Base-by-base conservation (phyloP, 2,797 vertebrate genomes). In the Chiloscyllium punctatum region DNA sequence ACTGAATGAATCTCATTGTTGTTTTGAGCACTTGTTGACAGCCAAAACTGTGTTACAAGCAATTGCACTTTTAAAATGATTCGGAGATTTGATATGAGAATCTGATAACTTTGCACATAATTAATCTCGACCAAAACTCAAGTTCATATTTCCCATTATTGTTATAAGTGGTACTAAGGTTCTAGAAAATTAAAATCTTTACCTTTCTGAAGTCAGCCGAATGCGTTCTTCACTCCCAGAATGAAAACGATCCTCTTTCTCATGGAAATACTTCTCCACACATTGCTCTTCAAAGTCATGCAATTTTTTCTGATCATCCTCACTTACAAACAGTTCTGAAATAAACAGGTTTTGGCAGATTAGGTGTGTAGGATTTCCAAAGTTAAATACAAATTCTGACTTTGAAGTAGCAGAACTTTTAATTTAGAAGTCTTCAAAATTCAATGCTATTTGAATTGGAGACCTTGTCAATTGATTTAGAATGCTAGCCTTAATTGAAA, bases 281-380 rank as follows among this genome's bases (percentile, higher is more conserved):
- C 99, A 99, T 95, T 99, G 98, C 96, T 99, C 99, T 97, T 99
- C 99, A 98, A 99, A 99, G 97, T 99, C 99, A 96, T 99, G 99
- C 96, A 99, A 98, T 96, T 99, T 99, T 97, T 99, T 99, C 97
- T 99, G 99, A 97, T 99, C 99, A 97, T 99, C 99, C 97, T 99
- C 99, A 4, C 99, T 99, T 97, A 99, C 97, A 97, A 99, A 99
- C 96, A 99, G 98, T 97, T 99, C 99, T 99, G 96, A 95, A 42
- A 96, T 48, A 96, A 74, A 82, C 92, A 37, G 21, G 53, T 62
- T 66, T 57, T 30, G 23, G 66, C 48, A n/a, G 88, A 66, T 91
- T 15, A 51, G 71, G 53, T 53, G 48, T n/a, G 7, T 18, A 53
- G 0, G 30, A 33, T 37, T 95, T 77, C 48, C 42, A 91, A 91